Evolutionary conservation across 2,888 invertebrate genomes (phyloP).

Genomic region (Erebia epiphron): DNA sequence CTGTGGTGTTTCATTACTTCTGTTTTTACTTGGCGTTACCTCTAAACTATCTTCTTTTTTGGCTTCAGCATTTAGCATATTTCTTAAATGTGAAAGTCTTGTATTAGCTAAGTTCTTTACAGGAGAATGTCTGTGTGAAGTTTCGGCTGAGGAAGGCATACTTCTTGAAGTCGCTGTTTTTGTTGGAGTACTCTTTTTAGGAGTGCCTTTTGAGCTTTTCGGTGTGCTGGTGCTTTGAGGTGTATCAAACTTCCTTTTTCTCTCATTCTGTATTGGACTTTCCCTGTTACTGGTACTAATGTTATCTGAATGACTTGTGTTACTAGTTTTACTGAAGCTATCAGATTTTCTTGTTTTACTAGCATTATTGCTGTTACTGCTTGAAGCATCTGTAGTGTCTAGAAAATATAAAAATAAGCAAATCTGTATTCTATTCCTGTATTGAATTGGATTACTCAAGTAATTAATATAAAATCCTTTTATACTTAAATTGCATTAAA

Average conservation of each 20-base stretch:
- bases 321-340: neutral
- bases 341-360: constrained; percentile 2
- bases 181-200: constrained; percentile 22
- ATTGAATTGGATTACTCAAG: no score
- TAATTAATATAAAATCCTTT: no score
- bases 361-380: neutral
- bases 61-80: constrained; percentile 54
- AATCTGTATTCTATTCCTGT: no score
- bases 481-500: neutral
- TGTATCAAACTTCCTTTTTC: constrained; percentile 21
- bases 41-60: constrained; percentile 43
- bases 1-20: constrained; percentile 50
- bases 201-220: constrained; percentile 19
- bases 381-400: constrained; percentile 6
- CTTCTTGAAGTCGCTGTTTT: constrained; percentile 41
- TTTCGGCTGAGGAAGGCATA: constrained; percentile 39
- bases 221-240: constrained; percentile 34
- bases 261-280: constrained; percentile 27
- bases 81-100: constrained; percentile 58
- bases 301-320: neutral
- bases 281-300: constrained; percentile 15
- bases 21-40: constrained; percentile 36
- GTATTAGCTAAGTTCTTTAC: constrained; percentile 62
- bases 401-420: neutral
- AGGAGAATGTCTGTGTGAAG: constrained; percentile 40